Conservation (phyloP, 2,113 vertebrate species). For the Chaetodon auriga region DNA sequence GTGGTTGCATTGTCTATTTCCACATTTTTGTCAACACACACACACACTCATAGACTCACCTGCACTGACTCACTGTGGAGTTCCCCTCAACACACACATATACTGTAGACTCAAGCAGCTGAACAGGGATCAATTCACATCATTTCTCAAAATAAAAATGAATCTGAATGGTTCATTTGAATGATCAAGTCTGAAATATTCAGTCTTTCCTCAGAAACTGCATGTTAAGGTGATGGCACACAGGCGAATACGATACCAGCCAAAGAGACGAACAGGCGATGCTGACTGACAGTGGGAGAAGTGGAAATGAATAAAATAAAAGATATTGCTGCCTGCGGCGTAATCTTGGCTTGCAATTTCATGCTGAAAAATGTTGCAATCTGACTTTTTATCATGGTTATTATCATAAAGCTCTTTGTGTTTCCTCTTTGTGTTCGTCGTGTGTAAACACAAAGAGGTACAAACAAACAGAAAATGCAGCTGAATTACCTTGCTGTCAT, state of each 20-base stretch:
- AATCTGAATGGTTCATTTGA: neutral
- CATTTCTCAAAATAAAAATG: neutral
- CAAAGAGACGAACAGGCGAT: neutral
- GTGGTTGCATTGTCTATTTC: neutral
- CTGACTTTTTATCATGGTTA: neutral
- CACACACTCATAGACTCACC: neutral
- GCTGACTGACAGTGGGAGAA: conserved; percentile 6
- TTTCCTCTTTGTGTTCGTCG: neutral
- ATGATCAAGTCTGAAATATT: neutral
- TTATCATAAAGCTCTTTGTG: neutral
- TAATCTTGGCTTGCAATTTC: neutral
- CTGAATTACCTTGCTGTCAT: neutral
- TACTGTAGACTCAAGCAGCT: neutral
- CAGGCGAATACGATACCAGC: neutral
- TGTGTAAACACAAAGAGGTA: neutral
- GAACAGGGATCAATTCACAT: neutral
- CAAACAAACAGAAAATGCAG: neutral
- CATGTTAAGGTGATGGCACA: neutral
- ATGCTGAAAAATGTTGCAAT: conserved; percentile 8
- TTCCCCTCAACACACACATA: neutral
- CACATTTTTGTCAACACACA: neutral
- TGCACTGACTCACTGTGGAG: neutral
- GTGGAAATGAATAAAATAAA: conserved; percentile 22
- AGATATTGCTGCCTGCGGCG: neutral
- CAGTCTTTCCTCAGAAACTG: neutral